Base-by-base conservation (phyloP, 2,888 invertebrate genomes). In the Chromoteleia sp. region DNA sequence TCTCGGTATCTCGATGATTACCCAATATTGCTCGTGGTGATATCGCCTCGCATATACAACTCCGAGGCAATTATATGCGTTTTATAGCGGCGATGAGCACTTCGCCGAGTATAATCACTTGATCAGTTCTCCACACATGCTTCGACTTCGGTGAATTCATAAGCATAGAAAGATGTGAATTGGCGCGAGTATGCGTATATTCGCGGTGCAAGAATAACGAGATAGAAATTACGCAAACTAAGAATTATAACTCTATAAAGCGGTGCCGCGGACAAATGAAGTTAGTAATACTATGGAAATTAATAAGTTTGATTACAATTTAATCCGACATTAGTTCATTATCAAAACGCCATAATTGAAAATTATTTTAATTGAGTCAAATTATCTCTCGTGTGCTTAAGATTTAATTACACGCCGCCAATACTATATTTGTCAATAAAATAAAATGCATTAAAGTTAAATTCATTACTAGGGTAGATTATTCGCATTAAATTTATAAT, bases 61-160 rank as follows among this genome's bases (percentile, higher is more conserved):
- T 82, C 74, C 52, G 79, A 61, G 84, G 87, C 88, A 87, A 88
- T 88, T 89, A 88, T 88, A 89, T 87, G 88, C 85, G 86, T 85
- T 88, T 89, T 88, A 88, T 88, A 86, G 84, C 76, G 81, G 81
- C 83, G 73, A 76, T 81, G 80, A 80, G 79, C 83, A 84, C 83
- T 85, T 83, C 61, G 70, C 65, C 81, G 82, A 56, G 77, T 54
- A 70, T 85, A 87, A 86, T 87, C 87, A 85, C 79, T 80, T 82
- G 83, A 86, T 87, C 86, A 84, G 76, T 76, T 84, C 83, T 67
- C 79, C 78, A 75, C 84, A 79, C 83, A 50, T 56, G 43, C 54
- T 41, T 39, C 15, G 61, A 50, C 59, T 70, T 43, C 77, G 50
- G 25, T 58, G 77, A 59, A 75, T 45, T 58, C 71, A 70, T 71